Base-by-base conservation (phyloP, 2,888 invertebrate species). In the Sisyra terminalis region DNA sequence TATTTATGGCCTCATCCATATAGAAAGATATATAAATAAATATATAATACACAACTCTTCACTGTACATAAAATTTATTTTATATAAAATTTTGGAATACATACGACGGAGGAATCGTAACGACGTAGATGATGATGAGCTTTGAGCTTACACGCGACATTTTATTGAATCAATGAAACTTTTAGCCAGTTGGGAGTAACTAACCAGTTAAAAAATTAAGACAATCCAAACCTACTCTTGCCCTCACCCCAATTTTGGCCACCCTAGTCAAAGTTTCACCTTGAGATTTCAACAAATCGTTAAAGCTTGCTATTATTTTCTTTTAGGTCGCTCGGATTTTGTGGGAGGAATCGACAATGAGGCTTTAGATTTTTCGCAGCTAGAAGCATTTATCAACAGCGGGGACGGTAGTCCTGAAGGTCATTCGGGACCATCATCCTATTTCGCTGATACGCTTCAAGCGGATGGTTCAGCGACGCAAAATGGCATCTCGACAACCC, bases 321-420 rank as follows among this genome's bases (percentile, higher is more conserved):
- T 62, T 49, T 29, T 66, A 87, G 86, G 84, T 67, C 80, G 86
- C 52, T 71, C 73, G 51, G 83, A 83, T 61, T 83, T 82, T 58
- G 76, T 78, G 51, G 82, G 83, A 50, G 84, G 87, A 53, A 88
- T 90, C 55, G 89, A 89, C 65, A 89, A 82, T 66, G 83, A 82
- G 54, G 80, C 77, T 14, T 62, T 84, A 52, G 83, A 83, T 59
- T 80, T 82, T 61, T 78, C 77, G 45, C 78, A 87, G 58, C 64
- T 89, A 63, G 87, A 86, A 60, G 86, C 86, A 54, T 87, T 86
- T 64, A 88, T 90, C 65, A 86, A 84, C 61, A 80, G 79, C 56
- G 78, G 77, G 50, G 69, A 69, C 51, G 69, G 68, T 47, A 50
- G 46, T 41, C 16, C 43, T 65, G 66, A 53, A 58, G 60, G 55